Evolutionary conservation across 2,113 vertebrate genomes (phyloP).

Genomic region (Hemibagrus wyckioides): DNA sequence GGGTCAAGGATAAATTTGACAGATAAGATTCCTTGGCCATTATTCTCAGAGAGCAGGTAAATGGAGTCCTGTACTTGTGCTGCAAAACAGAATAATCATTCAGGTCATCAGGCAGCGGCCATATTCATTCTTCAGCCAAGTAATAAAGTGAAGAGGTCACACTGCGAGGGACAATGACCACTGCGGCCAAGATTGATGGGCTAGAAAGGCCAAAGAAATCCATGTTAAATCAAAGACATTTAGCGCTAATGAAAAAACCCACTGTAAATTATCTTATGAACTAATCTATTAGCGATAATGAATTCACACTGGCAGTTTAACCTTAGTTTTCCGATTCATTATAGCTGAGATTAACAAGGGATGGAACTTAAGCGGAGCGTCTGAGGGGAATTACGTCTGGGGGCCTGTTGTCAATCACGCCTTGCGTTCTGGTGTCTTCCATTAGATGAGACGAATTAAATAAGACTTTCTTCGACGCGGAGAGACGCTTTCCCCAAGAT

Average conservation of each 20-base stretch:
- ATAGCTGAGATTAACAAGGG: slow-evolving; percentile 81
- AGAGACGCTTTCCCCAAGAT: slow-evolving; percentile 72
- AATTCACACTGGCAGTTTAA: slow-evolving; percentile 80
- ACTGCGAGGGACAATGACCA: slow-evolving; percentile 71
- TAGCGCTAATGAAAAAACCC: slow-evolving; percentile 70
- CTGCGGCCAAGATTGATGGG: slow-evolving; percentile 65
- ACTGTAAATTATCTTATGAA: slow-evolving; percentile 78
- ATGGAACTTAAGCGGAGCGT: slow-evolving; percentile 75
- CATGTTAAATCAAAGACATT: slow-evolving; percentile 72
- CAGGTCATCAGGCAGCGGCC: slow-evolving; percentile 60
- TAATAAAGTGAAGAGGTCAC: slow-evolving; percentile 69
- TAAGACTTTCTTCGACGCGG: slow-evolving; percentile 74
- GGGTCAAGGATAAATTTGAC: slow-evolving; percentile 76
- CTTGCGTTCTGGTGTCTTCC: slow-evolving; percentile 76
- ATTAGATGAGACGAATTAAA: slow-evolving; percentile 77
- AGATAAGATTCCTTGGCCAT: slow-evolving; percentile 71
- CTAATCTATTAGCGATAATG: slow-evolving; percentile 79
- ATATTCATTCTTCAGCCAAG: slow-evolving; percentile 65
- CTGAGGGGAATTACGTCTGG: slow-evolving; percentile 74
- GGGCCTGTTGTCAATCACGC: slow-evolving; percentile 77
- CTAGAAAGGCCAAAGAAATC: slow-evolving; percentile 61
- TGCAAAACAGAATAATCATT: slow-evolving; percentile 67
- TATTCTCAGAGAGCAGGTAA: slow-evolving; percentile 68
- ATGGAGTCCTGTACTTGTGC: slow-evolving; percentile 61
- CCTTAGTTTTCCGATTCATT: slow-evolving; percentile 82